phyloP scores from a whole-genome alignment of 2,797 vertebrate species.

The Amniataba percoides region DNA sequence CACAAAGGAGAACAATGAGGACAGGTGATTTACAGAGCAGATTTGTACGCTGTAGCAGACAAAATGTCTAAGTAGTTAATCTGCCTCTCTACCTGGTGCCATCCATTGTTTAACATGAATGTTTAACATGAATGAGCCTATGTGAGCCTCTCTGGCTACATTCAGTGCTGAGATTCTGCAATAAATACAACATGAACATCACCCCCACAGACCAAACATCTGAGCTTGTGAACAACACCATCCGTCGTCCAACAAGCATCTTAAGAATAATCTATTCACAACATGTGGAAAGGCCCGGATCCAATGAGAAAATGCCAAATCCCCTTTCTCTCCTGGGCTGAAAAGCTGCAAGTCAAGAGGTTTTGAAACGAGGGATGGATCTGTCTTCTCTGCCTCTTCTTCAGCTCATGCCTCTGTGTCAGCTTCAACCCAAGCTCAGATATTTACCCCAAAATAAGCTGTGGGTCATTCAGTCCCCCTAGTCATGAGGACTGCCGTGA shows the following conservation, averaged over 20 bases:
- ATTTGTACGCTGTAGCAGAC: neutral
- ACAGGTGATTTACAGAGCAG: neutral
- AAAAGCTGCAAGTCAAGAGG: slow-evolving; percentile 46
- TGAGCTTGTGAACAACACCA: slow-evolving; percentile 16
- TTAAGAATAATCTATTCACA: slow-evolving; percentile 57
- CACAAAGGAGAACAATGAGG: neutral
- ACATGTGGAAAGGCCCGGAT: slow-evolving; percentile 53
- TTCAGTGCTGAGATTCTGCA: slow-evolving; percentile 8
- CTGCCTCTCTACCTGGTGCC: too few relatives aligned
- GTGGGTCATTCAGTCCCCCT: slow-evolving; percentile 53
- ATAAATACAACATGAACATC: slow-evolving; percentile 16
- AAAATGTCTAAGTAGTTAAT: neutral
- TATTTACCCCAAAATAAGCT: slow-evolving; percentile 69
- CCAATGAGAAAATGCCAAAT: slow-evolving; percentile 48
- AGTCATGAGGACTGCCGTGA: slow-evolving; percentile 47
- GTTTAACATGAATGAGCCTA: too few relatives aligned
- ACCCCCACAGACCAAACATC: slow-evolving; percentile 40
- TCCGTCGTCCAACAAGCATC: slow-evolving; percentile 42
- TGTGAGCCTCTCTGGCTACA: neutral
- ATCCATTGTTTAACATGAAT: too few relatives aligned
- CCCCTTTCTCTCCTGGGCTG: slow-evolving; percentile 28
- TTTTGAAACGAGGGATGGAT: slow-evolving; percentile 43
- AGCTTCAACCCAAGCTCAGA: slow-evolving; percentile 53
- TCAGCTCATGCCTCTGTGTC: slow-evolving; percentile 48
- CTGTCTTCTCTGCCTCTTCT: slow-evolving; percentile 19